phyloP scores from a whole-genome alignment of 2,888 invertebrate species.

The Agriopis marginaria region DNA sequence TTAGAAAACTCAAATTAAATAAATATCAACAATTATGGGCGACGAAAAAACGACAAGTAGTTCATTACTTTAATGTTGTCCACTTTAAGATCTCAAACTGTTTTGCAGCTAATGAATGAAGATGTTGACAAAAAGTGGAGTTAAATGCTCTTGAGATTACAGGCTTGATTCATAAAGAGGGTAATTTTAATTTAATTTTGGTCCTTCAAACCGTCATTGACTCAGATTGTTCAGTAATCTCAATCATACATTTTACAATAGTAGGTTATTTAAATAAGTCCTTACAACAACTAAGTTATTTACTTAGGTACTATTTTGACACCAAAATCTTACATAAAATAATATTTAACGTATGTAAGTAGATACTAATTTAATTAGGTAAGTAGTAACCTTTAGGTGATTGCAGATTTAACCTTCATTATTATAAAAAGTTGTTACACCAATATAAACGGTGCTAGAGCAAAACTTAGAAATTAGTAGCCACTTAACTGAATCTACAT shows the following conservation, averaged over 20 bases:
- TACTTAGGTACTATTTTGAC: not conserved
- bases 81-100: conserved; percentile 29
- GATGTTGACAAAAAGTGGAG: conserved; percentile 32
- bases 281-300: not conserved
- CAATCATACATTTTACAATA: conserved; percentile 7
- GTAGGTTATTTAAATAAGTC: not conserved
- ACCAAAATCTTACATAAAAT: not conserved
- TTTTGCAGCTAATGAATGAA: conserved; percentile 33
- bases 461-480: not conserved
- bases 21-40: conserved; percentile 29
- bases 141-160: conserved; percentile 23
- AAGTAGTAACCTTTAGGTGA: not conserved
- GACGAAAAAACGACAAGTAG: conserved; percentile 24
- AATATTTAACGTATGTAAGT: not conserved
- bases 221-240: conserved; percentile 1
- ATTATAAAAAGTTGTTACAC: not conserved
- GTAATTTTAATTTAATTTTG: conserved; percentile 29
- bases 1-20: conserved; percentile 27
- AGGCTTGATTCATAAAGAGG: conserved; percentile 18
- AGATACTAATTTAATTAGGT: not conserved
- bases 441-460: not conserved
- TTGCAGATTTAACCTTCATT: not conserved
- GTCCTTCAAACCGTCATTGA: conserved; percentile 26
- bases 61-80: conserved; percentile 34
- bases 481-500: not conserved